Conservation (phyloP, 64 coral and sea anemone genomes). For the Dendronephthya gigantea region DNA sequence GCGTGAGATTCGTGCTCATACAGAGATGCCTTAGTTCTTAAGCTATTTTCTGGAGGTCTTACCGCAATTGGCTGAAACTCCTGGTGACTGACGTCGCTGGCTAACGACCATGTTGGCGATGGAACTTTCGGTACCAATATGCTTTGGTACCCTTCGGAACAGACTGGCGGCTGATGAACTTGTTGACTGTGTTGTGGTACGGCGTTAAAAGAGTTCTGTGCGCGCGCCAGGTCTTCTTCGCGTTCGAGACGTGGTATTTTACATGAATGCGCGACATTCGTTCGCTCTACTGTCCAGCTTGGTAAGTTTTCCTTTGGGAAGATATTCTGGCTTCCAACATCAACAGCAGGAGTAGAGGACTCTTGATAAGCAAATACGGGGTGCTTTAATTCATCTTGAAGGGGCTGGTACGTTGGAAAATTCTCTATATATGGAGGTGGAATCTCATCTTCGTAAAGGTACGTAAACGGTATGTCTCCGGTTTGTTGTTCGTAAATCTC, state of each 20-base stretch:
- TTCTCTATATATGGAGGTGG: not conserved
- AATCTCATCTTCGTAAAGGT: constrained; percentile 29
- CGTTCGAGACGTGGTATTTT: no score
- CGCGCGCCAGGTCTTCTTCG: no score
- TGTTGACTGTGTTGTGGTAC: not conserved
- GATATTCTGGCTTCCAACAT: no score
- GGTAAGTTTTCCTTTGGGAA: no score
- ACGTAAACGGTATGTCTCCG: not conserved
- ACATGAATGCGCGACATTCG: no score
- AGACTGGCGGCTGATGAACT: not conserved
- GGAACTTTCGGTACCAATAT: not conserved
- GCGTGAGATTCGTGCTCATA: not conserved
- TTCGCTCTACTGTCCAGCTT: no score
- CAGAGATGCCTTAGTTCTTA: not conserved
- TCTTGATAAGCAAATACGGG: constrained; percentile 21
- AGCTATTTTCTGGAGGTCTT: not conserved
- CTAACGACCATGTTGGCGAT: not conserved
- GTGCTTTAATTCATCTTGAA: constrained; percentile 18
- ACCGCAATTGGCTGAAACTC: not conserved
- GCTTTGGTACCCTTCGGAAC: not conserved
- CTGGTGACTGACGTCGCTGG: not conserved
- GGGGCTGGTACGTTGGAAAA: not conserved
- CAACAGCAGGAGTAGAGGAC: no score
- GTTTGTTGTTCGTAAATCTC: not conserved
- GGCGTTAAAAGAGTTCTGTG: no score